Percentiles rank a stretch among this genome's conserved stretches.
These are phyloP conservation scores for Notolepis coatsorum DNA, from an alignment of 2,797 vertebrate species.

Conservation along the genomic window DNA sequence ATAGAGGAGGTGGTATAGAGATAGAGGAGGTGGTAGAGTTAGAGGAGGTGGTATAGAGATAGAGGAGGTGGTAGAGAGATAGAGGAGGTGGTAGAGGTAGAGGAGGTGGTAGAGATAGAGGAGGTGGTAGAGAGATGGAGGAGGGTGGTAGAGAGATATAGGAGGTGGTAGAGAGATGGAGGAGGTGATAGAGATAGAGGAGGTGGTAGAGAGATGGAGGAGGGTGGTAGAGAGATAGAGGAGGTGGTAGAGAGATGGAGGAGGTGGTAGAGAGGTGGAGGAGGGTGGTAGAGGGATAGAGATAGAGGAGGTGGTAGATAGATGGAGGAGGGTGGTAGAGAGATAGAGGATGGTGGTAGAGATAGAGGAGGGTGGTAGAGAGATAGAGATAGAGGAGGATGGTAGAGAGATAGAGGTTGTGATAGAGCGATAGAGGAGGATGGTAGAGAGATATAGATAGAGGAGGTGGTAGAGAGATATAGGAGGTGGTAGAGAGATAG, in stretches of 20 bases:
- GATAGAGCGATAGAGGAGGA: conserved; percentile 4
- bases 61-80: background rate
- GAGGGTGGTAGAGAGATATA: conserved; percentile 32
- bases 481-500: background rate
- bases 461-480: too few species aligned
- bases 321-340: background rate
- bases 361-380: too few species aligned
- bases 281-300: too few species aligned
- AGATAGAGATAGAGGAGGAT: background rate
- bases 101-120: conserved; percentile 7
- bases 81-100: too few species aligned
- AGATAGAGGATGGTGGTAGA: background rate
- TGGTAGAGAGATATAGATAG: too few species aligned
- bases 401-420: too few species aligned
- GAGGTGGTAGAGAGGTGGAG: too few species aligned
- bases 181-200: conserved; percentile 54
- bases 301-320: conserved; percentile 17
- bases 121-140: conserved; percentile 50
- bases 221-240: too few species aligned
- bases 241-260: background rate
- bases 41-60: background rate
- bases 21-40: conserved; percentile 2
- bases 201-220: conserved; percentile 72
- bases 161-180: conserved; percentile 14
- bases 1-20: too few species aligned